Conservation (phyloP, 2,888 invertebrate genomes). For the Tridacna crocea region DNA sequence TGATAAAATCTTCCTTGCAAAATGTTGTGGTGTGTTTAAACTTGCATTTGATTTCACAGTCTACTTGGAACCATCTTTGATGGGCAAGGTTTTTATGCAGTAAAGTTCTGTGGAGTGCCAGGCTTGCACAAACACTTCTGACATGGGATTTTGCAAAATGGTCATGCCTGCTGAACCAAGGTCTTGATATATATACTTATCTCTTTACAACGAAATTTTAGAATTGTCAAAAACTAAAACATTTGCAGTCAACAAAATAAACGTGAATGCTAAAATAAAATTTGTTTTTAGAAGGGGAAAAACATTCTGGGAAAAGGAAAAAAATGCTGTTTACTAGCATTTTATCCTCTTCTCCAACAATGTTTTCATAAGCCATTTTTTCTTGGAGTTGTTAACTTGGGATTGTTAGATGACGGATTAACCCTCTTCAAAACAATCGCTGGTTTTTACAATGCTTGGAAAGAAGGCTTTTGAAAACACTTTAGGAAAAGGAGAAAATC, state of each 20-base stretch:
- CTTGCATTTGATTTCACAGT: slow-evolving; percentile 27
- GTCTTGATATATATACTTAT: slow-evolving; percentile 11
- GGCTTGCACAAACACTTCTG: background rate
- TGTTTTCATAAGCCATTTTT: background rate
- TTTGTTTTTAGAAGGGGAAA: background rate
- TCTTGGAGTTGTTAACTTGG: too few species aligned
- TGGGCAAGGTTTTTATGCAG: slow-evolving; percentile 14
- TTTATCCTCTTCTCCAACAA: background rate
- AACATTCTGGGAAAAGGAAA: background rate
- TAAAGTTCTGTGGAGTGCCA: slow-evolving; percentile 1
- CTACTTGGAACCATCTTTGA: slow-evolving; percentile 19
- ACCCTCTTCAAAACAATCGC: too few species aligned
- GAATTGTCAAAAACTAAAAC: background rate
- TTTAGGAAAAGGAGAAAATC: too few species aligned
- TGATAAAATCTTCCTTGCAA: background rate
- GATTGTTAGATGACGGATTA: too few species aligned
- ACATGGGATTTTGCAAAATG: slow-evolving; percentile 22
- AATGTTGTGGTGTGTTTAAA: slow-evolving; percentile 4
- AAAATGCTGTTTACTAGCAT: background rate
- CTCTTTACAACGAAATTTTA: too few species aligned
- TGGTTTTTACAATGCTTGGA: too few species aligned
- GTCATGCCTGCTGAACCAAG: slow-evolving; percentile 12
- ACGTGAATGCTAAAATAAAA: too few species aligned
- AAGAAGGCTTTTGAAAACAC: too few species aligned
- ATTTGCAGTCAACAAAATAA: too few species aligned